Conservation (phyloP, 2,888 invertebrate species). For the Slavum lentiscoides region DNA sequence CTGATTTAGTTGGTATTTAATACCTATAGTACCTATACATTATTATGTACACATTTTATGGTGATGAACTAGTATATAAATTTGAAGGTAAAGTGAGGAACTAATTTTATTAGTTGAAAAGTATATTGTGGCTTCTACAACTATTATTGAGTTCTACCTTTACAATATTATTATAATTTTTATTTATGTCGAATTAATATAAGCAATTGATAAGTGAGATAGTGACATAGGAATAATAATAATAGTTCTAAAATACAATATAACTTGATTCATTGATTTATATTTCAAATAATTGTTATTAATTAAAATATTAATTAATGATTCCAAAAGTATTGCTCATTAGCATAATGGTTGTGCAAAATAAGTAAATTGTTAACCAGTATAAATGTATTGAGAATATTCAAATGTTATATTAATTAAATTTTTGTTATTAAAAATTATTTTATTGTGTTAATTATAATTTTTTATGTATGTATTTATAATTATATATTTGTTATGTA, state of each 20-base stretch:
- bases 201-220: conserved; percentile 49
- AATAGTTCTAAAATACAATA: neutral
- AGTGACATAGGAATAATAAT: neutral
- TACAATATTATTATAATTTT: neutral
- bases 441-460: neutral
- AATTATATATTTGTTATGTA: neutral
- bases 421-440: neutral
- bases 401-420: neutral
- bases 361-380: conserved; percentile 18
- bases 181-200: conserved; percentile 33
- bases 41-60: neutral
- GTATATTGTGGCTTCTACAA: conserved; percentile 6
- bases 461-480: neutral
- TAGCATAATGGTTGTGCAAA: conserved; percentile 28
- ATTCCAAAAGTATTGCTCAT: conserved; percentile 30
- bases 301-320: neutral
- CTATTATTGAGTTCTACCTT: neutral
- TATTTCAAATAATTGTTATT: neutral
- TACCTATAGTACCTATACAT: no score
- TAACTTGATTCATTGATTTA: neutral
- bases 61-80: neutral
- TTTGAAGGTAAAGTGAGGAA: neutral
- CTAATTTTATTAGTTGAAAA: neutral
- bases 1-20: no score
- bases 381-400: neutral